Evolutionary conservation across 2,888 invertebrate species (phyloP), one percentile per base, ranked within the genome.

Genomic region (Zaprionus lineosus): DNA sequence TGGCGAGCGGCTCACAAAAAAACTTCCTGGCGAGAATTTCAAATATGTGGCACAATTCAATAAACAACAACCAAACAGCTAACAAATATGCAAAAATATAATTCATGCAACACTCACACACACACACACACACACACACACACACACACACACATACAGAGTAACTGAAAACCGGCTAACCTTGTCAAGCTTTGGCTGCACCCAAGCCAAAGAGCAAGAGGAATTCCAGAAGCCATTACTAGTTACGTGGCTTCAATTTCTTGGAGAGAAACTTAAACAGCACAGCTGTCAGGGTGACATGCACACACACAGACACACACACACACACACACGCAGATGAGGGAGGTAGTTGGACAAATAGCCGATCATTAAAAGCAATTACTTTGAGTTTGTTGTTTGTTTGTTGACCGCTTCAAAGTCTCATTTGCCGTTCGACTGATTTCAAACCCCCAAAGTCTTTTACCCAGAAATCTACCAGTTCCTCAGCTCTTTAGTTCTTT

Each of bases 11-110:
- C 47, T 65, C 53, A 76, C 68, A 66, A 65, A n/a, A n/a, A n/a
- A 66, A 59, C 70, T 84, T 81, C 84, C 84, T 84, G 74, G 70
- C 77, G 70, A 63, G 82, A 74, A 84, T 81, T 67, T 70, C 60
- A 81, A 77, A 60, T 63, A 84, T 84, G 84, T 84, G 71, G 82
- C 83, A 76, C 77, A 71, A 63, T 64, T 81, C 77, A 84, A 81
- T 83, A 81, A 61, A n/a, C n/a, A n/a, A n/a, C n/a, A n/a, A n/a
- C n/a, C n/a, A 24, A 79, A 62, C 62, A 59, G 57, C 52, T 48
- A 52, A 39, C 51, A 37, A 40, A 24, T 33, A 48, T 50, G 39
- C 51, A 75, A 24, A n/a, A n/a, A n/a, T n/a, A n/a, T n/a, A 59
- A 68, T 12, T 26, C 29, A 46, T 14, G 21, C 47, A 39, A 21